A percentile compares a stretch with the other conserved stretches of the same genome.
phyloP scores from a whole-genome alignment of 2,888 invertebrate species.

The Anoplius nigerrimus region DNA sequence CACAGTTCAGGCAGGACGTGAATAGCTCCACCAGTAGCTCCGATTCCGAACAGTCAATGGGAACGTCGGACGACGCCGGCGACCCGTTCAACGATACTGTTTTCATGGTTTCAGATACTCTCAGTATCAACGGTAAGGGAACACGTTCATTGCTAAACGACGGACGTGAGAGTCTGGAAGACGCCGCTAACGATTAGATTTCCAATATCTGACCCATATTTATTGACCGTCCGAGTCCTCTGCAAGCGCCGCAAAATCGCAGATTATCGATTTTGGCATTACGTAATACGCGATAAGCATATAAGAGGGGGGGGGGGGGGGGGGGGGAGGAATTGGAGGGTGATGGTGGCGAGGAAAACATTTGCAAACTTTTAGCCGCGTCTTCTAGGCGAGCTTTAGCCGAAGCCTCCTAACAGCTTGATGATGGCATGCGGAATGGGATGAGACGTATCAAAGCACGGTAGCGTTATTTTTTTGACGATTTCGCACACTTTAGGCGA shows the following conservation, averaged over 20 bases:
- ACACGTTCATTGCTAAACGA: neutral
- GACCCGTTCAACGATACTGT: constrained; percentile 57
- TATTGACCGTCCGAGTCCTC: no score
- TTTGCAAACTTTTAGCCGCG: no score
- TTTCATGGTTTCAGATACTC: constrained; percentile 67
- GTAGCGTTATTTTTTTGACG: no score
- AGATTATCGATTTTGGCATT: neutral
- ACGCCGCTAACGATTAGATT: no score
- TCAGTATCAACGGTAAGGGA: constrained; percentile 70
- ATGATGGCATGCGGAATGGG: no score
- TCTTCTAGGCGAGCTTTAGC: no score
- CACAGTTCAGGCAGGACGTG: constrained; percentile 51
- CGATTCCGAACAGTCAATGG: constrained; percentile 48
- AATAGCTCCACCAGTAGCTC: constrained; percentile 58
- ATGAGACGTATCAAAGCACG: neutral
- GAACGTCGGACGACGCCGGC: constrained; percentile 48
- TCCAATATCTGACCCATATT: no score
- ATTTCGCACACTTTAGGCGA: constrained; percentile 59
- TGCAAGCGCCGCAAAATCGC: no score
- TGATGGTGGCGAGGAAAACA: no score
- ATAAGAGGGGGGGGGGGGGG: no score
- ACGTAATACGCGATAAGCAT: no score
- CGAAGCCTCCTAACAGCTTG: constrained; percentile 4
- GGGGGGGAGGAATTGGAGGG: no score
- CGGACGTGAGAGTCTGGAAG: neutral